Evolutionary conservation across 64 coral and sea anemone genomes (phyloP).

Genomic region (Hydrozoanthus tunicans): DNA sequence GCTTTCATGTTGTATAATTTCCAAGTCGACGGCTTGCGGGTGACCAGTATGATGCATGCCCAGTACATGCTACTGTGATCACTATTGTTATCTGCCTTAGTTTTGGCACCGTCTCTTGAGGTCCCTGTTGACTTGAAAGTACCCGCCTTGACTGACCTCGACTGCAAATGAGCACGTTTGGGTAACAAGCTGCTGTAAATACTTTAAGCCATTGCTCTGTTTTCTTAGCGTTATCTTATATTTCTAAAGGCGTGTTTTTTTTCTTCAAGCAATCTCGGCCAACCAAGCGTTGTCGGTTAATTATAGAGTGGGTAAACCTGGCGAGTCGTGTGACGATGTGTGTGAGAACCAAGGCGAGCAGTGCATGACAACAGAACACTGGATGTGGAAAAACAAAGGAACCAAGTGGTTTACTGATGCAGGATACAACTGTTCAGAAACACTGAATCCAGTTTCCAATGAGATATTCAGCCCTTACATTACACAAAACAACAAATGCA

Average conservation of each 20-base stretch:
- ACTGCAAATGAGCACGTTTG: too few species aligned
- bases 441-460: not conserved
- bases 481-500: not conserved
- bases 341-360: slow-evolving; percentile 24
- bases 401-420: slow-evolving; percentile 24
- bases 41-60: too few species aligned
- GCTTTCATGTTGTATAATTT: too few species aligned
- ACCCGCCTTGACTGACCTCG: too few species aligned
- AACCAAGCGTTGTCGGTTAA: slow-evolving; percentile 1
- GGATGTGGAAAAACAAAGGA: slow-evolving; percentile 30
- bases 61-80: too few species aligned
- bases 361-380: slow-evolving; percentile 42
- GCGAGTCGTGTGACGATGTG: not conserved
- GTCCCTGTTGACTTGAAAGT: too few species aligned
- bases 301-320: slow-evolving; percentile 11
- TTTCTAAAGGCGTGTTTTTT: not conserved
- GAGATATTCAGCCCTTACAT: not conserved
- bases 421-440: not conserved
- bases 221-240: too few species aligned
- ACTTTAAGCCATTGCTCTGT: too few species aligned
- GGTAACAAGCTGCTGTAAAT: too few species aligned
- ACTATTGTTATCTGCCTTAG: too few species aligned
- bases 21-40: too few species aligned
- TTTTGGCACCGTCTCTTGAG: too few species aligned
- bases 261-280: slow-evolving; percentile 7